These are phyloP conservation scores for Acanthococcus lagerstroemiae DNA, from an alignment of 2,888 invertebrate species.

Conservation along the genomic window DNA sequence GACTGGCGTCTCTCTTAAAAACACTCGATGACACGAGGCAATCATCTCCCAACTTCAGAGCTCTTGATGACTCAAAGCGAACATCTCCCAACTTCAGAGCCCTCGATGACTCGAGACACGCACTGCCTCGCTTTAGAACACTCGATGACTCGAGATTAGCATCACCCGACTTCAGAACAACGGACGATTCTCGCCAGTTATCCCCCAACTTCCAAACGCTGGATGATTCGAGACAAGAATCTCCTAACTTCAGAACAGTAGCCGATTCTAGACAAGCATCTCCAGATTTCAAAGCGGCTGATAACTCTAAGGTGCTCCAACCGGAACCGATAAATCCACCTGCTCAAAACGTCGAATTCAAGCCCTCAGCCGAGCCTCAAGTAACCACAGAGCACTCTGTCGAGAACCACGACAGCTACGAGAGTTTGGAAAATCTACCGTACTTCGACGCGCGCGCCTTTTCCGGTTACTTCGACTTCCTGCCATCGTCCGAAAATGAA, in stretches of 20 bases:
- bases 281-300: background rate
- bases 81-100: too few species aligned
- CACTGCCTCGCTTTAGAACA: background rate
- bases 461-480: conserved; percentile 25
- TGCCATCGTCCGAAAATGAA: conserved; percentile 2
- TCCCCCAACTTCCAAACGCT: background rate
- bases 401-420: conserved; percentile 1
- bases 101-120: background rate
- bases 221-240: background rate
- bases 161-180: too few species aligned
- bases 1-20: too few species aligned
- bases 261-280: background rate
- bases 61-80: too few species aligned
- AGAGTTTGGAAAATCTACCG: background rate
- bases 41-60: too few species aligned
- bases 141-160: too few species aligned
- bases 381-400: background rate
- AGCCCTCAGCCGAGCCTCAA: too few species aligned
- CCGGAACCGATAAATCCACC: background rate
- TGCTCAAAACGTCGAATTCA: background rate
- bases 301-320: too few species aligned
- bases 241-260: background rate
- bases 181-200: background rate
- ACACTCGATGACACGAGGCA: too few species aligned
- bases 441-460: conserved; percentile 11